These are phyloP conservation scores for Tenthredo livida DNA, from an alignment of 2,888 invertebrate genomes.

Conservation along the genomic window DNA sequence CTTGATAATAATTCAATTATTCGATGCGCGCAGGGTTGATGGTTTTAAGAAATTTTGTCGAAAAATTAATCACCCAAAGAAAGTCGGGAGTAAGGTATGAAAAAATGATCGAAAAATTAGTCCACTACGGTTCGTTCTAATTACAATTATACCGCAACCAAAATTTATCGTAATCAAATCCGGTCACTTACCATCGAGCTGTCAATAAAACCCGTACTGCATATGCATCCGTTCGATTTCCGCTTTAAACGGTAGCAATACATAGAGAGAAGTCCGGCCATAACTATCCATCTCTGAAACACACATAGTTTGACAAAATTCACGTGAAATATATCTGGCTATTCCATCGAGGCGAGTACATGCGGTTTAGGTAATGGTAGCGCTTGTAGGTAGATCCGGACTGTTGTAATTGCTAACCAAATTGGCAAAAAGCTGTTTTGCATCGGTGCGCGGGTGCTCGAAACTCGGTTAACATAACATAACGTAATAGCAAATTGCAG, in stretches of 20 bases:
- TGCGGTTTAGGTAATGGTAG: slow-evolving; percentile 6
- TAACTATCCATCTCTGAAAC: slow-evolving; percentile 18
- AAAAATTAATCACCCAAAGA: no score
- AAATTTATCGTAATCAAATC: neutral
- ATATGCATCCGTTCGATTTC: slow-evolving; percentile 17
- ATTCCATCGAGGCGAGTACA: neutral
- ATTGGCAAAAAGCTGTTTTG: slow-evolving; percentile 47
- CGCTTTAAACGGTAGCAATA: neutral
- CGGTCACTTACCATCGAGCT: neutral
- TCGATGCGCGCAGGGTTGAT: neutral
- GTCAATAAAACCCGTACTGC: neutral
- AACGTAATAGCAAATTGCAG: neutral
- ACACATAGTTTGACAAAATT: slow-evolving; percentile 8
- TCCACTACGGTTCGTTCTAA: no score
- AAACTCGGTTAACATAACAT: slow-evolving; percentile 22
- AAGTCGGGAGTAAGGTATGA: neutral
- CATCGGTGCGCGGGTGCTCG: neutral
- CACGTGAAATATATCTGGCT: neutral
- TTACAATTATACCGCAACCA: no score
- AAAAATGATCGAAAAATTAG: neutral
- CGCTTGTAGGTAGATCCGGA: neutral
- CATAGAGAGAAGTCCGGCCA: neutral
- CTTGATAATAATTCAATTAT: neutral
- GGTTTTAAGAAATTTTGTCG: no score
- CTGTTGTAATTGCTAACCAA: slow-evolving; percentile 44